Base-by-base conservation (phyloP, 30 jellyfish, hydroid and myxozoan species). In the Mastigias papua region DNA sequence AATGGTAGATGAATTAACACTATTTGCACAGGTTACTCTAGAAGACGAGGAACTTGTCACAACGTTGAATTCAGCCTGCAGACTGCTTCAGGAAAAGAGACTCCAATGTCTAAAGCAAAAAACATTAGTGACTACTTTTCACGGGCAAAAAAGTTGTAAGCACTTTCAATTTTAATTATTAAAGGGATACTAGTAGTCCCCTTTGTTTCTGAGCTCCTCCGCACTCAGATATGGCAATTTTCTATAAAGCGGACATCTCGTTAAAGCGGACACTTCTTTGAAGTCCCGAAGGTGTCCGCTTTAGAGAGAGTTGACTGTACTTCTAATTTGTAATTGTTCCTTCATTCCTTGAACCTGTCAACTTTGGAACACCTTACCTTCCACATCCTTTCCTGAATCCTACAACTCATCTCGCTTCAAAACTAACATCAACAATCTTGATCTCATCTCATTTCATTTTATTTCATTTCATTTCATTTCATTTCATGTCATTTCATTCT, bases 161-260 rank as follows among this genome's bases (percentile, higher is more conserved):
- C 54, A 42, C 54, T 42, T 42, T 21, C n/a, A 42, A 42, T 42
- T 42, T 42, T 42, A 42, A 42, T 42, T 42, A 42, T 42, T 42
- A 15, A 42, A 42, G 54, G 13, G 54, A 42, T 42, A 42, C 13
- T 42, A 42, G 33, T 5, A 22, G 33, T 21, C 33, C 33, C 72
- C 72, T 60, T 60, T 22, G 30, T 60, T 22, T 60, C 33, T 60
- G 72, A 60, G 72, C 72, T 60, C 72, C 58, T 69, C 80, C 66
- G 58, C 80, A 49, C 21, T 29, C 31, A 37, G 27, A 29, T 32
- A 76, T 26, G 76, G 88, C 58, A 76, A 33, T 25, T 76, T n/a
- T 26, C 33, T 21, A 21, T 21, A 21, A 60, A 60, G 72, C 30
- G 9, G 72, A 27, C 6, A 22, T 21, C n/a, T 27, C 72, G 33